Percentiles rank a stretch among this genome's conserved stretches.
These are phyloP conservation scores for Tortricodes alternella DNA, from an alignment of 2,888 invertebrate species.

Conservation along the genomic window DNA sequence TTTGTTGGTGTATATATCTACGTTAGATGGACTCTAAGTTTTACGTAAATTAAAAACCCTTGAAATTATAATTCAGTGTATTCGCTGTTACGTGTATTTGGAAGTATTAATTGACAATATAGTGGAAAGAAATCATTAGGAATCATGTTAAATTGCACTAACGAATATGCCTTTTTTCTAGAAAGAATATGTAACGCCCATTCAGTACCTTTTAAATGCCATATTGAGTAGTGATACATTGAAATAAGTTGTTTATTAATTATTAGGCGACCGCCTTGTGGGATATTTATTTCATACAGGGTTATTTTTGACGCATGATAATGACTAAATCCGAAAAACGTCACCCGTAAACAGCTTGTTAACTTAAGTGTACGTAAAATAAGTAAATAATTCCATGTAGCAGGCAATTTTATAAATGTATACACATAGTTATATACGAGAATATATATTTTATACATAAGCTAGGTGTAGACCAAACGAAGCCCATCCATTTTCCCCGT, in stretches of 20 bases:
- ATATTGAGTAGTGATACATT: conserved; percentile 49
- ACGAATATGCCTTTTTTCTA: conserved; percentile 33
- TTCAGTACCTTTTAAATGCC: conserved; percentile 61
- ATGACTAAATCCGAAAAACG: conserved; percentile 2
- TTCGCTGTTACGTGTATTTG: conserved; percentile 23
- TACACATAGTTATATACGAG: conserved; percentile 40
- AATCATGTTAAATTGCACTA: conserved; percentile 17
- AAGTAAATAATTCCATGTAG: conserved; percentile 20
- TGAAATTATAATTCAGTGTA: conserved; percentile 23
- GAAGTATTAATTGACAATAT: conserved; percentile 32
- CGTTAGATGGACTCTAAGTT: conserved; percentile 25
- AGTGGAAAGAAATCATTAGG: conserved; percentile 22
- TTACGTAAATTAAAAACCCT: conserved; percentile 21
- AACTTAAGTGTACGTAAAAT: background rate
- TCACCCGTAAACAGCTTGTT: conserved; percentile 7
- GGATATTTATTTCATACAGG: conserved; percentile 23
- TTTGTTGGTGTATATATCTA: conserved; percentile 32
- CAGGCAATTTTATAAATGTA: conserved; percentile 43
- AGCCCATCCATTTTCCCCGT: conserved; percentile 41
- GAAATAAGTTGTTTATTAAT: too few relatives aligned
- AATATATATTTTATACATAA: conserved; percentile 60
- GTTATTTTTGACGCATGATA: conserved; percentile 6
- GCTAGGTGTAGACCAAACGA: conserved; percentile 67
- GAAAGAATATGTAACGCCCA: conserved; percentile 41
- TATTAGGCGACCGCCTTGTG: too few relatives aligned